Evolutionary conservation across 2,888 invertebrate genomes (phyloP).

Genomic region (Cyrtodaria siliqua): DNA sequence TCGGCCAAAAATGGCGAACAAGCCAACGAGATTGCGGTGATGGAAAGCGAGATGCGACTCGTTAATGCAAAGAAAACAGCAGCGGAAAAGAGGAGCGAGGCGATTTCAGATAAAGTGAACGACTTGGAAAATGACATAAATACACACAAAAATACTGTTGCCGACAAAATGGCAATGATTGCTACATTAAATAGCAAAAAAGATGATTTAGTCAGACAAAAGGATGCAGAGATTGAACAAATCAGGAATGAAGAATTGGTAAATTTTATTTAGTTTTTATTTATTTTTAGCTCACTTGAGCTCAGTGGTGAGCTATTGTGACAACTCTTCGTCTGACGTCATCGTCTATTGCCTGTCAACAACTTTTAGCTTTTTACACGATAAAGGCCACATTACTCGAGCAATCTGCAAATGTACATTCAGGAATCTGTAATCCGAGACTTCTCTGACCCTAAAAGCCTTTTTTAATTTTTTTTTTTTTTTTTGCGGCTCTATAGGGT

Average conservation of each 20-base stretch:
- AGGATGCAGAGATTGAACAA: constrained; percentile 23
- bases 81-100: constrained; percentile 67
- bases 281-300: too few species aligned
- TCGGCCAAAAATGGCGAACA: constrained; percentile 71
- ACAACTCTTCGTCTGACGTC: too few species aligned
- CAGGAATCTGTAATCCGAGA: too few species aligned
- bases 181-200: constrained; percentile 32
- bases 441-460: too few species aligned
- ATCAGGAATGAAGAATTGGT: constrained; percentile 23
- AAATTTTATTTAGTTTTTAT: too few species aligned
- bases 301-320: too few species aligned
- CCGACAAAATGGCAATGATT: constrained; percentile 35
- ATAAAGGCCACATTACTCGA: too few species aligned
- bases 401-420: too few species aligned
- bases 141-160: constrained; percentile 36
- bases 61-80: constrained; percentile 67
- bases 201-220: constrained; percentile 20
- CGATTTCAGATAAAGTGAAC: constrained; percentile 53
- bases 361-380: too few species aligned
- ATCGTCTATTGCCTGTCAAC: too few species aligned
- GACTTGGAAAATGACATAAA: constrained; percentile 55
- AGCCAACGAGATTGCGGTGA: constrained; percentile 53
- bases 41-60: constrained; percentile 62
- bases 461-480: too few species aligned
- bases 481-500: too few species aligned